Percentiles rank a stretch among this genome's conserved stretches.
These are phyloP conservation scores for Desoria tigrina DNA, from an alignment of 2,888 invertebrate genomes.

Conservation along the genomic window DNA sequence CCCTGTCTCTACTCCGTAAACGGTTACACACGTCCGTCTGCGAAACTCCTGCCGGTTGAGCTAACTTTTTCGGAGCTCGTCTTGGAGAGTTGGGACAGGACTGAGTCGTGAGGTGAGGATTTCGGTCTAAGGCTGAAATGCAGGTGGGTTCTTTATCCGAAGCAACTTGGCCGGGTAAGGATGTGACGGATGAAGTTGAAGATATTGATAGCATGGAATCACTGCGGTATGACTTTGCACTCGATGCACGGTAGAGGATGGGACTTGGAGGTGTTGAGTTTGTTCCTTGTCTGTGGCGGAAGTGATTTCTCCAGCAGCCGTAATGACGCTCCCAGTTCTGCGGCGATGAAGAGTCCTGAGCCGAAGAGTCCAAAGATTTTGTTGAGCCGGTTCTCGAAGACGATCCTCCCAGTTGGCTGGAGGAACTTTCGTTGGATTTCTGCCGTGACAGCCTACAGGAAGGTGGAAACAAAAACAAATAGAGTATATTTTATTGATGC, in stretches of 20 bases:
- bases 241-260: slow-evolving; percentile 45
- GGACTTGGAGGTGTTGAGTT: slow-evolving; percentile 51
- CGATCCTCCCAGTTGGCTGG: slow-evolving; percentile 13
- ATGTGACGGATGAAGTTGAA: slow-evolving; percentile 47
- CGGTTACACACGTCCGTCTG: slow-evolving; percentile 6
- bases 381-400: slow-evolving; percentile 30
- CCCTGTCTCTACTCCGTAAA: not conserved
- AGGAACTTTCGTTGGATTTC: slow-evolving; percentile 39
- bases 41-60: slow-evolving; percentile 21
- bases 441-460: slow-evolving; percentile 38
- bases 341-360: slow-evolving; percentile 27
- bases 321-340: slow-evolving; percentile 51
- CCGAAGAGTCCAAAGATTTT: slow-evolving; percentile 35
- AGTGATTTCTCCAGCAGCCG: slow-evolving; percentile 52
- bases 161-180: slow-evolving; percentile 44
- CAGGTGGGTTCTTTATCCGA: slow-evolving; percentile 13
- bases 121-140: slow-evolving; percentile 22
- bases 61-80: slow-evolving; percentile 37
- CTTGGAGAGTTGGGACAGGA: slow-evolving; percentile 51
- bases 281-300: slow-evolving; percentile 39
- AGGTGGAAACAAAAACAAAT: too few species aligned
- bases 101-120: slow-evolving; percentile 42
- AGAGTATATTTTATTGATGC: too few species aligned
- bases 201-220: slow-evolving; percentile 51
- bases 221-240: slow-evolving; percentile 38